A percentile compares a stretch with the other conserved stretches of the same genome.
Evolutionary conservation across 2,797 vertebrate species (phyloP).

Genomic region (Lophius americanus): DNA sequence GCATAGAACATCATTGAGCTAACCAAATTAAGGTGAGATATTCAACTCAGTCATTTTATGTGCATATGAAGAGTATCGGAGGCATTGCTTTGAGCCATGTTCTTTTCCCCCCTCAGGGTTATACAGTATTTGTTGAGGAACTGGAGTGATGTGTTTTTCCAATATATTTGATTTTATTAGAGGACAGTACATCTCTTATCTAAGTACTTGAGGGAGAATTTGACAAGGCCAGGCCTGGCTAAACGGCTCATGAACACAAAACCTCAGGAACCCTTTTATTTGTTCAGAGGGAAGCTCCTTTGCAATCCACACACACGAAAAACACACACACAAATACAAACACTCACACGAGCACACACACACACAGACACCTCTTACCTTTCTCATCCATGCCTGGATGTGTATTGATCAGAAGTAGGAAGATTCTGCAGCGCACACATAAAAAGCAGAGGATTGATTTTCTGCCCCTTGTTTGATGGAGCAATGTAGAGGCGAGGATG

Average conservation of each 20-base stretch:
- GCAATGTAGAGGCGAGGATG: constrained; percentile 51
- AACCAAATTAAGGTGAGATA: too few species aligned
- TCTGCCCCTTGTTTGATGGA: constrained; percentile 60
- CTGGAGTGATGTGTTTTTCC: not conserved
- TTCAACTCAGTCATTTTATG: too few species aligned
- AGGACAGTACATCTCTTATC: constrained; percentile 3
- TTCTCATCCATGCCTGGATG: constrained; percentile 54
- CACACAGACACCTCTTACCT: constrained; percentile 44
- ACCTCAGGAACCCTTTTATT: constrained; percentile 9
- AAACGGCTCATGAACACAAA: constrained; percentile 1
- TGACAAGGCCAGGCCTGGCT: not conserved
- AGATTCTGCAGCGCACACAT: constrained; percentile 50
- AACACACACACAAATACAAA: constrained; percentile 11
- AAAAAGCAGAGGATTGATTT: constrained; percentile 72
- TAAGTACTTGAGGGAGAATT: not conserved
- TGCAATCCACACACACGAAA: constrained; percentile 6
- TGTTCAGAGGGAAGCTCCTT: constrained; percentile 23
- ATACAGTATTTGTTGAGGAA: not conserved
- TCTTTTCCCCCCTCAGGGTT: not conserved
- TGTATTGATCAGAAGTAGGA: constrained; percentile 56
- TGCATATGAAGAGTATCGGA: too few species aligned
- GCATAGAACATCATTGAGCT: too few species aligned
- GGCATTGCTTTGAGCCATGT: too few species aligned
- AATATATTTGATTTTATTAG: not conserved
- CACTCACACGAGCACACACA: not conserved